Evolutionary conservation across 2,797 vertebrate genomes (phyloP).

Genomic region (Enteromius treurensis): DNA sequence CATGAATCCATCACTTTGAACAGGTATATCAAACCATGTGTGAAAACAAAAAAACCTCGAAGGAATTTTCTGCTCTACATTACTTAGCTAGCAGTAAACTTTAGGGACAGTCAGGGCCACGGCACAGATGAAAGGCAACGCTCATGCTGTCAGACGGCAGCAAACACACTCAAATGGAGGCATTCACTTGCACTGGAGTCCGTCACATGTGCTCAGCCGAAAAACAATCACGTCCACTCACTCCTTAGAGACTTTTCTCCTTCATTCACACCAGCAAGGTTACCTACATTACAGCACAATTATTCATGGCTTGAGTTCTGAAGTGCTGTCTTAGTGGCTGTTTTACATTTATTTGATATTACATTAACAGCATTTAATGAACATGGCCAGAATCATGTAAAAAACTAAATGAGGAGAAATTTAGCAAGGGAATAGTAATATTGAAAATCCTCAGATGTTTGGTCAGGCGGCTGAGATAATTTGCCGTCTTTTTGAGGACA

Average conservation of each 20-base stretch:
- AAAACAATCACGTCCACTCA: background rate
- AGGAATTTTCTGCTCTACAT: background rate
- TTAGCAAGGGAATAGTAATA: conserved; percentile 44
- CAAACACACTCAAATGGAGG: background rate
- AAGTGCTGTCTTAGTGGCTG: conserved; percentile 25
- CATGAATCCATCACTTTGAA: background rate
- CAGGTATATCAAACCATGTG: conserved; percentile 28
- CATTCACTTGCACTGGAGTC: conserved; percentile 5
- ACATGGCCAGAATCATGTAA: background rate
- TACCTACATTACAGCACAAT: conserved; percentile 26
- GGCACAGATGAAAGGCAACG: conserved; percentile 42
- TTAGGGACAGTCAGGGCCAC: conserved; percentile 2
- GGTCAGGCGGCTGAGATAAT: conserved; percentile 49
- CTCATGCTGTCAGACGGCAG: background rate
- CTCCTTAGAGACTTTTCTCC: conserved; percentile 20
- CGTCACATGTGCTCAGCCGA: conserved; percentile 2
- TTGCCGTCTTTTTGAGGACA: conserved; percentile 47
- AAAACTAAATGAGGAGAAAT: conserved; percentile 46
- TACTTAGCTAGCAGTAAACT: conserved; percentile 3
- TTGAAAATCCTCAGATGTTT: conserved; percentile 43
- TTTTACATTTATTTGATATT: conserved; percentile 41
- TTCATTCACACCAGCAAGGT: conserved; percentile 21
- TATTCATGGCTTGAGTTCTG: conserved; percentile 20
- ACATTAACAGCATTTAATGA: conserved; percentile 32
- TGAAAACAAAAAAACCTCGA: conserved; percentile 8